These are phyloP conservation scores for Melitaea athalia DNA, from an alignment of 2,888 invertebrate species.

Conservation along the genomic window DNA sequence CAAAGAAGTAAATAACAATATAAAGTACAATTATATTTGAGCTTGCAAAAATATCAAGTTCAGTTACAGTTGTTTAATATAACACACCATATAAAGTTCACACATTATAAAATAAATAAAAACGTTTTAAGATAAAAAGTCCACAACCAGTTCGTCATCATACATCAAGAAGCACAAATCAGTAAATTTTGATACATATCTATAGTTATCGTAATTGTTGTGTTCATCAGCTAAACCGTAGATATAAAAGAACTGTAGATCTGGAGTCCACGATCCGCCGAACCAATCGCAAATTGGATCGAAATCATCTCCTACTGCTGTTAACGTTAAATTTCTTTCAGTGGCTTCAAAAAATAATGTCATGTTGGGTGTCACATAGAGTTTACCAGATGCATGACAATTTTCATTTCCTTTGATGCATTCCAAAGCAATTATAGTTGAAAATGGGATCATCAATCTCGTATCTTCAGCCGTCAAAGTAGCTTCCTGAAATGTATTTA, in stretches of 20 bases:
- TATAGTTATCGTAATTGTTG: conserved; percentile 70
- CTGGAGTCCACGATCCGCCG: conserved; percentile 45
- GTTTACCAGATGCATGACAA: conserved; percentile 57
- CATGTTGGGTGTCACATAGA: conserved; percentile 55
- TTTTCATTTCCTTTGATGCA: conserved; percentile 47
- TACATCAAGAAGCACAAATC: conserved; percentile 55
- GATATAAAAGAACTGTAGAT: conserved; percentile 54
- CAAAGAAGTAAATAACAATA: no score
- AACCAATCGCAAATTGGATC: conserved; percentile 51
- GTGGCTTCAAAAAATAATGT: conserved; percentile 56
- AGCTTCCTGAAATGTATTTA: conserved; percentile 55
- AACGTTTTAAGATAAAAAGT: conserved; percentile 14
- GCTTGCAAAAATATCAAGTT: no score
- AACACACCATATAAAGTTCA: neutral
- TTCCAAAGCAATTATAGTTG: conserved; percentile 61
- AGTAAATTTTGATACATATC: conserved; percentile 46
- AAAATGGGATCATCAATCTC: conserved; percentile 53
- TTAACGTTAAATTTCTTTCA: conserved; percentile 50
- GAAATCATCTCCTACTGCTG: conserved; percentile 52
- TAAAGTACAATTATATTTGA: no score
- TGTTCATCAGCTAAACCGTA: conserved; percentile 63
- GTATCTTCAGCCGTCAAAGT: conserved; percentile 59
- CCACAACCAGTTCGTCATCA: conserved; percentile 22
- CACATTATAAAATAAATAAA: neutral
- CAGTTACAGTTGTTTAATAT: no score